These are phyloP conservation scores for Charaxes varanes DNA, from an alignment of 1,140 invertebrate species.

Conservation along the genomic window DNA sequence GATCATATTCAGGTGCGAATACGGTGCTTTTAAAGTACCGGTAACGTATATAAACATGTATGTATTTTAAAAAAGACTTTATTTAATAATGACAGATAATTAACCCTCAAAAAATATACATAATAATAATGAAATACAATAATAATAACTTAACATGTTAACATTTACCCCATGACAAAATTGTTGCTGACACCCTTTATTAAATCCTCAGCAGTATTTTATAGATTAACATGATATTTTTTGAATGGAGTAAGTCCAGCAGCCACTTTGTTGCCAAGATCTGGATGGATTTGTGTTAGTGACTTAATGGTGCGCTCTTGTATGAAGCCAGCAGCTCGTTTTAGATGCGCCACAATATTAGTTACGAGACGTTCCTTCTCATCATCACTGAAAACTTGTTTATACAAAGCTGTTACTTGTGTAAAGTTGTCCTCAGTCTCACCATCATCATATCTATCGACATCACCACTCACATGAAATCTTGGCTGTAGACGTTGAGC, in stretches of 20 bases:
- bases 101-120: no score
- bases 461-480: conserved; percentile 76
- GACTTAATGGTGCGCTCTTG: conserved; percentile 88
- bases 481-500: conserved; percentile 73
- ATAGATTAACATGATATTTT: conserved; percentile 75
- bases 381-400: conserved; percentile 83
- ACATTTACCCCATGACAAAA: no score
- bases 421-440: conserved; percentile 92
- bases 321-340: conserved; percentile 88
- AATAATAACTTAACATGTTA: no score
- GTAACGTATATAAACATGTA: no score
- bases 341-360: conserved; percentile 88
- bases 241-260: conserved; percentile 76
- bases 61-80: no score
- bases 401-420: conserved; percentile 89
- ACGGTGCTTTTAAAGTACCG: no score
- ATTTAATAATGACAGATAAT: no score
- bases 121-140: no score
- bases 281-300: conserved; percentile 80
- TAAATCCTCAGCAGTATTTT: conserved; percentile 32
- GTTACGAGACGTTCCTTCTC: conserved; percentile 82
- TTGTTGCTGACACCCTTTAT: conserved; percentile 32
- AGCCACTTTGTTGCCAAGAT: conserved; percentile 79
- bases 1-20: no score
- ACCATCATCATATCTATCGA: conserved; percentile 84